phyloP scores from a whole-genome alignment of 2,113 vertebrate genomes.

The Bos javanicus region DNA sequence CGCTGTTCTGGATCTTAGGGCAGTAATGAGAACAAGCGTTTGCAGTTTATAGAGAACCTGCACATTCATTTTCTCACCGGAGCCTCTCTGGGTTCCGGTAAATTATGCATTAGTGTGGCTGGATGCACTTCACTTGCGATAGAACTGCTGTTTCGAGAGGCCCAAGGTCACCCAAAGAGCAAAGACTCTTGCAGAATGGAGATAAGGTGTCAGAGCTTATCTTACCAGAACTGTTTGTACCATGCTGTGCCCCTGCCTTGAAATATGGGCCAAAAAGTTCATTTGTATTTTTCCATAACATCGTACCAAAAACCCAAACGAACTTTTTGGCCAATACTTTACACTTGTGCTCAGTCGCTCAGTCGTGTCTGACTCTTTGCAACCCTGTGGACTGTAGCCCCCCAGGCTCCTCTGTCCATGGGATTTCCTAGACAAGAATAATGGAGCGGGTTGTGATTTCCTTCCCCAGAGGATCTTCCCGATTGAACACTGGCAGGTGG shows the following conservation, averaged over 20 bases:
- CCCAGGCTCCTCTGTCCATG: not conserved
- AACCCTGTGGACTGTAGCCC: not conserved
- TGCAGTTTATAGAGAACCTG: not conserved
- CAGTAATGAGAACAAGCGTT: not conserved
- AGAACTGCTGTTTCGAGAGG: not conserved
- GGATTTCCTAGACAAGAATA: not conserved
- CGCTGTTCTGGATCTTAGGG: rapidly evolving
- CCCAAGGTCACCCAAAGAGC: not conserved
- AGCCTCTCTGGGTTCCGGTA: not conserved
- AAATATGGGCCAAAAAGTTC: not conserved
- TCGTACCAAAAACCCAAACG: rapidly evolving
- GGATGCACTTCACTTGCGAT: rapidly evolving
- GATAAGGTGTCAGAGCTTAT: not conserved
- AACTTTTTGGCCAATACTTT: not conserved
- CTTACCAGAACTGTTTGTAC: not conserved
- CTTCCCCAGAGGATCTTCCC: not conserved
- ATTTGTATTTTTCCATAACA: not conserved
- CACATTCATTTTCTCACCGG: not conserved
- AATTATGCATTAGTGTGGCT: not conserved
- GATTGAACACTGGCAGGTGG: not conserved
- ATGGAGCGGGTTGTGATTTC: not conserved
- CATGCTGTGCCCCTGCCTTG: rapidly evolving
- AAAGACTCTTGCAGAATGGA: not conserved
- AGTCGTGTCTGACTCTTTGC: not conserved
- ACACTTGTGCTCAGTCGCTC: not conserved